Evolutionary conservation across 1,140 invertebrate species (phyloP), one percentile per base, ranked within the genome.

Genomic region (Rhopalosiphum maidis): DNA sequence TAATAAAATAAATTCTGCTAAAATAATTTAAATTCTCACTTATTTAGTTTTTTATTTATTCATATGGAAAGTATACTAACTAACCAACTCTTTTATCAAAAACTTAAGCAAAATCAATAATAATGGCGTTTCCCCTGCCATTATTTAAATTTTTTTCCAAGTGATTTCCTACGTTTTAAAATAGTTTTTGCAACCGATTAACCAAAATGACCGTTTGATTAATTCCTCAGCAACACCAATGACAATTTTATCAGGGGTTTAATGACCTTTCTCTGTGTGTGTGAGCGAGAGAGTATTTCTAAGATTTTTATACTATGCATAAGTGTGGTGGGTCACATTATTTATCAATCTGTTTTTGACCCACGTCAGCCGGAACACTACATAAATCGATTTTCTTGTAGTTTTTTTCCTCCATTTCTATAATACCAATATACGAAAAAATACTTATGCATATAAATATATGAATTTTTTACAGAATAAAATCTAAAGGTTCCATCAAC

Each of bases 291-390:
- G n/a, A 77, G 15, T 77, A 77, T n/a, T 77, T 7, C 60, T 35
- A 35, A 77, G 30, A 77, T 77, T n/a, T 77, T n/a, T 77, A 68
- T 68, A 30, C 11, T 68, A 30, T 30, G 30, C 60, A 68, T 68
- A 68, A 68, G 60, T 68, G 60, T 30, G 55, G 55, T 60, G 30
- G 55, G 30, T 68, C 4, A n/a, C 25, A 11, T 68, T 68, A 46
- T 86, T 86, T 43, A 86, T 86, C 85, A 86, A 87, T 87, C 85
- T 87, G 21, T n/a, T 30, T 87, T 48, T 22, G 48, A 88, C 46
- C 30, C 35, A 35, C 46, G 86, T 87, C 46, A 48, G 18, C 15
- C 18, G n/a, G 6, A 35, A 35, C 46, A 51, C 30, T 54, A 37
- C 18, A 46, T 9, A 51, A 88, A 89, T 89, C 48, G 87, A 37